These are phyloP conservation scores for Sphyrna mokarran DNA, from an alignment of 2,113 vertebrate genomes.

Conservation along the genomic window DNA sequence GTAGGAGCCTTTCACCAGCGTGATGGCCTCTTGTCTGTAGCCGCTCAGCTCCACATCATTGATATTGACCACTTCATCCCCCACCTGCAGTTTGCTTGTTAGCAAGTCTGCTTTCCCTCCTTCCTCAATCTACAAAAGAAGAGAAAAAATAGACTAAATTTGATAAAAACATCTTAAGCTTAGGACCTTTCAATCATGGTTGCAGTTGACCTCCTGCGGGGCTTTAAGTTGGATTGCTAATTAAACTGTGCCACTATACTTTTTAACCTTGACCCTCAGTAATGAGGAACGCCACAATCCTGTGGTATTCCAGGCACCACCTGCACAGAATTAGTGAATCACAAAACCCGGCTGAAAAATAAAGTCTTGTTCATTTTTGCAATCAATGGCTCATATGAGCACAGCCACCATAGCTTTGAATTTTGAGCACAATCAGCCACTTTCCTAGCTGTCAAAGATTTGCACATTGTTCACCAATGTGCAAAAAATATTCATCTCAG, in stretches of 20 bases:
- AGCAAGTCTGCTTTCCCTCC: constrained; percentile 71
- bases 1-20: constrained; percentile 84
- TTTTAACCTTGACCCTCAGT: constrained; percentile 37
- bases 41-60: constrained; percentile 78
- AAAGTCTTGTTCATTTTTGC: not conserved
- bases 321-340: constrained; percentile 33
- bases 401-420: not conserved
- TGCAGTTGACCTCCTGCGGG: constrained; percentile 20
- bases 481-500: not conserved
- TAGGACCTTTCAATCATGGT: constrained; percentile 26
- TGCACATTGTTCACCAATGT: not conserved
- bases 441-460: not conserved
- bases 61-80: constrained; percentile 79
- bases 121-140: constrained; percentile 66
- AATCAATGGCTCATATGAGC: not conserved
- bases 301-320: constrained; percentile 21
- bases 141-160: constrained; percentile 39
- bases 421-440: not conserved
- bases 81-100: constrained; percentile 65
- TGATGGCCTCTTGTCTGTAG: constrained; percentile 78
- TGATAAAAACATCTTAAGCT: not conserved
- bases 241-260: constrained; percentile 20
- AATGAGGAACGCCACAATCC: constrained; percentile 8
- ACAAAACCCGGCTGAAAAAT: not conserved
- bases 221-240: constrained; percentile 21